Conservation (phyloP, 1,140 invertebrate genomes). For the Aricia agestis region DNA sequence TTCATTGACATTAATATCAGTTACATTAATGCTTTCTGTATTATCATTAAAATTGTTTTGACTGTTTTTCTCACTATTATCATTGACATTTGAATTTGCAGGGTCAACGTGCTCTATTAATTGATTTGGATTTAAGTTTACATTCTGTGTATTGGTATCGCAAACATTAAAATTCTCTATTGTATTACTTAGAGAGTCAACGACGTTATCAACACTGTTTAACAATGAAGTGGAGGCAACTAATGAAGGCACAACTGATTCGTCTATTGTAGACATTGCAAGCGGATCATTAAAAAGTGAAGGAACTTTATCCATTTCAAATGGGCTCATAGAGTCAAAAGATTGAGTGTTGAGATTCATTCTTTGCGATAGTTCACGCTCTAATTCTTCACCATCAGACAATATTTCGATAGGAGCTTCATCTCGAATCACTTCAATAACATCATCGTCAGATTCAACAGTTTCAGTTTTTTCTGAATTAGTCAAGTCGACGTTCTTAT, state of each 20-base stretch:
- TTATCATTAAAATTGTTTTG: slow-evolving; percentile 10
- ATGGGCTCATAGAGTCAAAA: slow-evolving; percentile 26
- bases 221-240: slow-evolving; percentile 15
- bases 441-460: slow-evolving; percentile 63
- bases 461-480: slow-evolving; percentile 32
- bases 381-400: slow-evolving; percentile 61
- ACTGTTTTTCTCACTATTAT: neutral
- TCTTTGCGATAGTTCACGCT: slow-evolving; percentile 36
- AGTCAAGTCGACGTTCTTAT: slow-evolving; percentile 25
- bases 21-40: slow-evolving; percentile 6
- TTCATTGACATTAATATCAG: slow-evolving; percentile 4
- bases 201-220: slow-evolving; percentile 18
- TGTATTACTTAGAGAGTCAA: slow-evolving; percentile 15
- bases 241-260: slow-evolving; percentile 15
- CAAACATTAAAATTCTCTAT: slow-evolving; percentile 12
- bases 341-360: slow-evolving; percentile 22
- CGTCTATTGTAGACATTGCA: slow-evolving; percentile 2
- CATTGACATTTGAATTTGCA: neutral
- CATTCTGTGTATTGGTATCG: neutral
- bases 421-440: slow-evolving; percentile 66
- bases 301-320: slow-evolving; percentile 11
- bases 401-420: slow-evolving; percentile 68
- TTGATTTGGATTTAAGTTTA: neutral
- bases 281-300: slow-evolving; percentile 11
- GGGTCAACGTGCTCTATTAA: neutral